phyloP scores from a whole-genome alignment of 2,113 vertebrate species.

The Cinclus cinclus region DNA sequence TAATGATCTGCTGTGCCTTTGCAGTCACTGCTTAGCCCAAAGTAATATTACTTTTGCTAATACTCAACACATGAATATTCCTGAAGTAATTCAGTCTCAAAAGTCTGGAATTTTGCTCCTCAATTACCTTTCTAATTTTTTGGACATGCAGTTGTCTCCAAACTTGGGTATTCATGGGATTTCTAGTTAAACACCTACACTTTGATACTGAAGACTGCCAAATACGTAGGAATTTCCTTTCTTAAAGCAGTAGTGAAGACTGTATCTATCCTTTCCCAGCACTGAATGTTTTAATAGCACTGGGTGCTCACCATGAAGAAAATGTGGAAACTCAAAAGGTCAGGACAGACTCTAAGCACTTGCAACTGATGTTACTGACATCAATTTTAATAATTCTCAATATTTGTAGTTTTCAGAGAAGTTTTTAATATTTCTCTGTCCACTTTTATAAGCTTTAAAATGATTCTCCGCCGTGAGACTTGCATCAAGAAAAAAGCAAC shows the following conservation, averaged over 20 bases:
- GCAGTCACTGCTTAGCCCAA: slow-evolving; percentile 84
- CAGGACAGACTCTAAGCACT: slow-evolving; percentile 75
- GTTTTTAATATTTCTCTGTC: slow-evolving; percentile 81
- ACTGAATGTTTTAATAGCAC: slow-evolving; percentile 80
- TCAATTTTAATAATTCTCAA: slow-evolving; percentile 78
- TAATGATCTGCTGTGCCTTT: slow-evolving; percentile 82
- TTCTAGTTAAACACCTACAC: slow-evolving; percentile 76
- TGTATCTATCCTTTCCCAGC: slow-evolving; percentile 73
- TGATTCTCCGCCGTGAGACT: slow-evolving; percentile 79
- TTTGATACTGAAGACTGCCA: slow-evolving; percentile 84
- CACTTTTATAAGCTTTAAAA: slow-evolving; percentile 85
- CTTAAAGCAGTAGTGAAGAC: slow-evolving; percentile 76
- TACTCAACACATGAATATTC: slow-evolving; percentile 70
- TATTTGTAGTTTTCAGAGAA: slow-evolving; percentile 81
- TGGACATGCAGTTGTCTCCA: slow-evolving; percentile 75
- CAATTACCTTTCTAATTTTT: slow-evolving; percentile 74
- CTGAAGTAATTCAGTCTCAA: slow-evolving; percentile 73
- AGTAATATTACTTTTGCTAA: slow-evolving; percentile 79
- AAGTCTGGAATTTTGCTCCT: slow-evolving; percentile 72
- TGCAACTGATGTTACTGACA: slow-evolving; percentile 76
- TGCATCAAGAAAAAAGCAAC: slow-evolving; percentile 77
- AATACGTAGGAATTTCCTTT: slow-evolving; percentile 80
- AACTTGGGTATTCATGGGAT: slow-evolving; percentile 78
- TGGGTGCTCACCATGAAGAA: slow-evolving; percentile 77
- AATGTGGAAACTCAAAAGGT: slow-evolving; percentile 73